Percentiles rank a stretch among this genome's conserved stretches.
phyloP scores from a whole-genome alignment of 2,888 invertebrate genomes.

The Nasonia oneida region DNA sequence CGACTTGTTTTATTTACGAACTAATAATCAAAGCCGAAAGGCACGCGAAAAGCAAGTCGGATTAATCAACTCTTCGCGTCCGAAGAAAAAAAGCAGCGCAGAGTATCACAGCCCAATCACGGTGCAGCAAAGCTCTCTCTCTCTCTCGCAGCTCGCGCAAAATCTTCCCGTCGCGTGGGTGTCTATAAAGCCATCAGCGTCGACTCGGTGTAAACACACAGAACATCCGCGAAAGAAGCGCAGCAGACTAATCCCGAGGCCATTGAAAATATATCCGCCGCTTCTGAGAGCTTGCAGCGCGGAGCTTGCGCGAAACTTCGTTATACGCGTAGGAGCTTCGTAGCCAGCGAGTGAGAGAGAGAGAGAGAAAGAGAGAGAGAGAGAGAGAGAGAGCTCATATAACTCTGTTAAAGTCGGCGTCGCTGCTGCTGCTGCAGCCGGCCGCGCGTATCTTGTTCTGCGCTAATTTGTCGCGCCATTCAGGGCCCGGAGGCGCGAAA shows the following conservation, averaged over 20 bases:
- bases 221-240: conserved; percentile 7
- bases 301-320: not conserved
- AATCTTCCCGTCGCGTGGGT: not conserved
- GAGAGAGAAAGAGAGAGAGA: not conserved
- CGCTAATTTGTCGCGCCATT: conserved; percentile 54
- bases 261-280: conserved; percentile 2
- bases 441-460: not conserved
- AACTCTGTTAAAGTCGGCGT: conserved; percentile 11
- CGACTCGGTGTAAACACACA: not conserved
- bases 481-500: conserved; percentile 34
- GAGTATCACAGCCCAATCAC: too few relatives aligned
- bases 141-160: not conserved
- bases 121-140: too few relatives aligned
- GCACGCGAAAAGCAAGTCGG: too few relatives aligned
- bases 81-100: too few relatives aligned
- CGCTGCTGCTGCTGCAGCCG: not conserved
- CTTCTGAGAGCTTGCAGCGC: not conserved
- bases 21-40: too few relatives aligned
- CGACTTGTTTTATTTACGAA: too few relatives aligned
- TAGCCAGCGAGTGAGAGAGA: not conserved
- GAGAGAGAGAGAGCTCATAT: not conserved
- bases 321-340: not conserved
- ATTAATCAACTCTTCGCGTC: too few relatives aligned
- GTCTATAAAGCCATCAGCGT: too few relatives aligned
- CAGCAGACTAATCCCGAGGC: not conserved